Conservation (phyloP, 2,113 vertebrate genomes). For the Mormyrus iriodes region DNA sequence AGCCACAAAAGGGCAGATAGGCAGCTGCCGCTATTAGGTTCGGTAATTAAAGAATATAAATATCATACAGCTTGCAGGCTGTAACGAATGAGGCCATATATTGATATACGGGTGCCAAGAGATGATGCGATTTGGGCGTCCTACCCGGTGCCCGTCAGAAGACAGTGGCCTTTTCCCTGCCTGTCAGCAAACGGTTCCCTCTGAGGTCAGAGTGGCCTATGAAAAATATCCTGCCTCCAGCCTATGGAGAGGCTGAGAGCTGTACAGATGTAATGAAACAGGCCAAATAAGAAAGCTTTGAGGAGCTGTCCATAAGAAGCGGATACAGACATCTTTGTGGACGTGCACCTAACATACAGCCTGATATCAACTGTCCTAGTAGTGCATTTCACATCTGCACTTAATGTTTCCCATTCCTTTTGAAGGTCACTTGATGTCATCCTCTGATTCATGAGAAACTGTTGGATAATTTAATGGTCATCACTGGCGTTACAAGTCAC, state of each 20-base stretch:
- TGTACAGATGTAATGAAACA: neutral
- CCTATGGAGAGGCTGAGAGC: neutral
- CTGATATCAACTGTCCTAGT: too few species aligned
- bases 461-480: too few species aligned
- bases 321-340: neutral
- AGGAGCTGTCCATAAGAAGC: neutral
- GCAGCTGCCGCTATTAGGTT: conserved; percentile 39
- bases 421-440: too few species aligned
- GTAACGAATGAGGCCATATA: conserved; percentile 49
- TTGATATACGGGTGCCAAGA: neutral
- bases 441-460: too few species aligned
- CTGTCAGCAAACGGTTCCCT: neutral
- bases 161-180: neutral
- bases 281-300: neutral
- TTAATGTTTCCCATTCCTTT: too few species aligned
- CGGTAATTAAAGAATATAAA: conserved; percentile 57
- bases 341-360: neutral
- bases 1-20: conserved; percentile 38
- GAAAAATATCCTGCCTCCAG: neutral
- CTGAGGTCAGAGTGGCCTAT: neutral
- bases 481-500: too few species aligned
- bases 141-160: neutral
- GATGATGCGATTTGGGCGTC: neutral
- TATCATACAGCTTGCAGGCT: conserved; percentile 41
- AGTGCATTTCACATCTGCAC: too few species aligned